Conservation (phyloP, 2,888 invertebrate species). For the Oxystoma pomonae region DNA sequence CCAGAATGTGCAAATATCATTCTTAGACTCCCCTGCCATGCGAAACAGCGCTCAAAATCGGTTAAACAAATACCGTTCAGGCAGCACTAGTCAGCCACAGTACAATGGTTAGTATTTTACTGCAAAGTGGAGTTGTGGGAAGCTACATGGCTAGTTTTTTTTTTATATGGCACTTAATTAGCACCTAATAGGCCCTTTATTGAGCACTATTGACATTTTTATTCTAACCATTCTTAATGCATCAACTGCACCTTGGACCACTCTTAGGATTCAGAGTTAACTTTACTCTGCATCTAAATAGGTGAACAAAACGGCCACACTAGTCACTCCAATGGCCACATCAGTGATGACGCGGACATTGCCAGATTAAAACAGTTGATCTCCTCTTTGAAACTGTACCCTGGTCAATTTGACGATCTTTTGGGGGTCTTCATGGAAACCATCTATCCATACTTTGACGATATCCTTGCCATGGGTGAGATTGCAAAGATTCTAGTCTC, state of each 20-base stretch:
- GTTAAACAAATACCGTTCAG: background rate
- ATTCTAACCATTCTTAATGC: too few relatives aligned
- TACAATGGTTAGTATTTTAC: background rate
- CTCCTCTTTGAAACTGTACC: slow-evolving; percentile 71
- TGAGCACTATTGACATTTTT: slow-evolving; percentile 4
- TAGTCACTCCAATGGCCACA: slow-evolving; percentile 6
- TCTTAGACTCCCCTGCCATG: background rate
- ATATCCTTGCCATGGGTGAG: slow-evolving; percentile 57
- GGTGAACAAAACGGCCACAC: background rate
- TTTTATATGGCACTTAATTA: too few relatives aligned
- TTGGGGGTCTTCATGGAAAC: slow-evolving; percentile 66
- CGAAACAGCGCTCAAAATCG: slow-evolving; percentile 1
- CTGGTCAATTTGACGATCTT: slow-evolving; percentile 70
- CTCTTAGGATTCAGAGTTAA: too few relatives aligned
- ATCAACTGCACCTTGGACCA: too few relatives aligned
- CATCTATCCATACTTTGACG: slow-evolving; percentile 62
- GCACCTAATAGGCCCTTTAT: too few relatives aligned
- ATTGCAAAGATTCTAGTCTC: slow-evolving; percentile 66
- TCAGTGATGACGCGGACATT: slow-evolving; percentile 41
- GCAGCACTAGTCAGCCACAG: background rate
- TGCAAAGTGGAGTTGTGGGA: too few relatives aligned
- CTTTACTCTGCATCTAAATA: too few relatives aligned
- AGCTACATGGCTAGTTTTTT: too few relatives aligned
- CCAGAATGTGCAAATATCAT: background rate
- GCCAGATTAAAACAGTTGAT: slow-evolving; percentile 66